phyloP scores from a whole-genome alignment of 2,797 vertebrate species.

The Peromyscus aztecus region DNA sequence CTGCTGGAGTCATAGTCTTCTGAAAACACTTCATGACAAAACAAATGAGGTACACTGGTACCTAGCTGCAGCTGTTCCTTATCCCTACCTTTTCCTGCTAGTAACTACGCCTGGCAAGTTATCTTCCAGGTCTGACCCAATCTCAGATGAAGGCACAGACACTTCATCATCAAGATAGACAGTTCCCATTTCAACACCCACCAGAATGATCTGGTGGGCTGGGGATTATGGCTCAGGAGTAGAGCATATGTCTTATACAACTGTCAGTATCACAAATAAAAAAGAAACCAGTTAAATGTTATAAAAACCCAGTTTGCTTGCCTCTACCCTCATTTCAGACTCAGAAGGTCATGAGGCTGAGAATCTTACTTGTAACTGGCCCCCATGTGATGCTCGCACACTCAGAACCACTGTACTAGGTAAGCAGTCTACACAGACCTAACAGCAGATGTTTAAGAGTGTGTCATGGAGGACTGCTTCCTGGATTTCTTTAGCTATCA shows the following conservation, averaged over 20 bases:
- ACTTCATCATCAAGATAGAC: background rate
- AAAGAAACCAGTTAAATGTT: background rate
- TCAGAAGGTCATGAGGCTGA: background rate
- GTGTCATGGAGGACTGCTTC: background rate
- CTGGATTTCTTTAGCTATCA: background rate
- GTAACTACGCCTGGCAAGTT: background rate
- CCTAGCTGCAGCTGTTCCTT: background rate
- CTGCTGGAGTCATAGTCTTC: slow-evolving; percentile 17
- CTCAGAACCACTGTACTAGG: background rate
- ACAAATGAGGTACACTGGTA: slow-evolving; percentile 5
- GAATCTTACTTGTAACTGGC: slow-evolving; percentile 10
- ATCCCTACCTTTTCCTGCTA: background rate
- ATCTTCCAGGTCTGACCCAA: background rate
- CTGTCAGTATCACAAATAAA: background rate
- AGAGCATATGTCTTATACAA: background rate
- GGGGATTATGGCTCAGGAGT: background rate
- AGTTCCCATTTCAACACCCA: background rate
- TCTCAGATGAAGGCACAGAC: background rate
- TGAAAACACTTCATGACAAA: slow-evolving; percentile 21
- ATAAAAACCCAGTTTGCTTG: background rate
- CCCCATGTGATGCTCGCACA: background rate
- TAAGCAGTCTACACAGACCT: background rate
- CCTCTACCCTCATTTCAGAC: background rate
- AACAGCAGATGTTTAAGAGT: background rate
- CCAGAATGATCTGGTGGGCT: background rate